These are phyloP conservation scores for Drosophila limbata DNA, from an alignment of 2,888 invertebrate species.

Conservation along the genomic window DNA sequence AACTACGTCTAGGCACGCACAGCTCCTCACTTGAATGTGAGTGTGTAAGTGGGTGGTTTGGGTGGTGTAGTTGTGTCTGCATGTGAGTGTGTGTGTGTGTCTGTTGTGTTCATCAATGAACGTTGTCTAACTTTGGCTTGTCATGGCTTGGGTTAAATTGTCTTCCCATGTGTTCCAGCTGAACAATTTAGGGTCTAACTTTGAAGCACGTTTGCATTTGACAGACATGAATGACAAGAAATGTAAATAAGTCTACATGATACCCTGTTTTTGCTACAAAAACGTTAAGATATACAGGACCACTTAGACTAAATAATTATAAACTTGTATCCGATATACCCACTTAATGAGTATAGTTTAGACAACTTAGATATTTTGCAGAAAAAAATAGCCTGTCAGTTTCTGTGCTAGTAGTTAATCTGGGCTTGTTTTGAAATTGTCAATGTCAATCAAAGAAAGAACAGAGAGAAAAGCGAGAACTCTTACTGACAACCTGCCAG, in stretches of 20 bases:
- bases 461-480: background rate
- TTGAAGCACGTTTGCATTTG: conserved; percentile 61
- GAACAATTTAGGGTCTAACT: conserved; percentile 38
- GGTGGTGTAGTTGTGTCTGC: background rate
- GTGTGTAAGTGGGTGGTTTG: background rate
- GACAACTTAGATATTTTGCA: conserved; percentile 17
- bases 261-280: conserved; percentile 5
- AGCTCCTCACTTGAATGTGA: conserved; percentile 7
- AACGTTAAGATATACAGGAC: no score
- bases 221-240: conserved; percentile 24
- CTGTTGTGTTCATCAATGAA: conserved; percentile 58
- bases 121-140: conserved; percentile 57
- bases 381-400: conserved; percentile 26
- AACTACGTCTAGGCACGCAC: conserved; percentile 42
- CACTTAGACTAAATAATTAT: background rate
- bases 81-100: background rate
- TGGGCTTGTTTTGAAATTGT: conserved; percentile 34
- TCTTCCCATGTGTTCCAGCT: conserved; percentile 11
- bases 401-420: conserved; percentile 23
- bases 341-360: background rate
- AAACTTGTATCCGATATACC: background rate
- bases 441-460: conserved; percentile 30
- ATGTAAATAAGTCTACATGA: background rate
- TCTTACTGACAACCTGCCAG: conserved; percentile 10
- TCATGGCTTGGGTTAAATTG: conserved; percentile 34